Base-by-base conservation (phyloP, 2,888 invertebrate species). In the Ennomos erosarius region DNA sequence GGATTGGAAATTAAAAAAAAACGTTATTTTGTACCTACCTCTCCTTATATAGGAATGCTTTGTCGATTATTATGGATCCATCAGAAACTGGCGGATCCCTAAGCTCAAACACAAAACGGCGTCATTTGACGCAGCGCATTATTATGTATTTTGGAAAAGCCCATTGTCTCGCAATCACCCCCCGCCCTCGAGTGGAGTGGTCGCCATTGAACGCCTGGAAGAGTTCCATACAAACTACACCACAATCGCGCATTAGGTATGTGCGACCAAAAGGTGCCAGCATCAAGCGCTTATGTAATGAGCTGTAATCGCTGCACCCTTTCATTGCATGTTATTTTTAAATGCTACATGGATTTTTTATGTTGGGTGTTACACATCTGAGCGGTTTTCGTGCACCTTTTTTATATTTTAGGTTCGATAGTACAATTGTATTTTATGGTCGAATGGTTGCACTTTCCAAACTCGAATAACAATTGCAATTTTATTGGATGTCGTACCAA, bases 71-170 rank as follows among this genome's bases (percentile, higher is more conserved):
- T 52, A 33, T 12, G 10, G 37, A 12, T 11, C 26, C 33, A 35
- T 45, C 50, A 44, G 42, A 35, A 40, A 12, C 59, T 53, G 37
- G 66, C 76, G 79, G 88, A 86, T 68, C 89, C 79, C 90, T 88
- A 87, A 89, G 78, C 79, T 56, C 68, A 59, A 68, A 78, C 69
- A 79, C 81, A 81, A 79, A 81, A 82, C 85, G 83, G 78, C 81
- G 83, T 83, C 88, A 88, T 91, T 90, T 88, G 89, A 87, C 88
- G 87, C 82, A 79, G 80, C 82, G 85, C 84, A 87, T 90, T 91
- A 90, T 91, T 90, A 90, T 90, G 90, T 90, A 90, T 92, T 92
- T 91, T 84, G 90, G 86, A 89, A 88, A 87, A 89, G 83, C 84
- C 85, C 73, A 90, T 91, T 92, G 91, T 92, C 90, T 90, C 82